These are phyloP conservation scores for Phenganax stokvisi DNA, from an alignment of 92 coral and sea anemone genomes.

Conservation along the genomic window DNA sequence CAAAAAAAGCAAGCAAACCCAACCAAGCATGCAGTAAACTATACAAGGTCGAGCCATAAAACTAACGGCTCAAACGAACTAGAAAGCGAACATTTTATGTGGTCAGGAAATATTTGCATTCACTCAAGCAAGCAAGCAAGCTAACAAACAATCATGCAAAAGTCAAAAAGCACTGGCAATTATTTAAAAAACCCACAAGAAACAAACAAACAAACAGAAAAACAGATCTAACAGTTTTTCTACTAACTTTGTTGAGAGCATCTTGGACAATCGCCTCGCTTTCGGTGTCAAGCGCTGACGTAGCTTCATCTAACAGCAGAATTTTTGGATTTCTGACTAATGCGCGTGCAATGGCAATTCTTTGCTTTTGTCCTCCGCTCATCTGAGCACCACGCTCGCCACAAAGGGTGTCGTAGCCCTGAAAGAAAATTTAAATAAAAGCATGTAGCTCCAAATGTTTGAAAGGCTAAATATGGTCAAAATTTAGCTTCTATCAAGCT, in stretches of 20 bases:
- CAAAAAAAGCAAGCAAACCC: no score
- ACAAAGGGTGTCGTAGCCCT: slow-evolving; percentile 29
- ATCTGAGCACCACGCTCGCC: slow-evolving; percentile 30
- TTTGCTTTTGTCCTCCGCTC: slow-evolving; percentile 38
- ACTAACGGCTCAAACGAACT: no score
- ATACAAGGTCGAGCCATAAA: no score
- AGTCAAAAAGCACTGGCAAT: background rate
- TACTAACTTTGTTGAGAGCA: slow-evolving; percentile 16
- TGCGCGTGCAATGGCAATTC: slow-evolving; percentile 36
- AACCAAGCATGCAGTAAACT: no score
- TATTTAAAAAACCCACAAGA: background rate
- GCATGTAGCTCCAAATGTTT: no score
- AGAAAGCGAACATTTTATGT: no score
- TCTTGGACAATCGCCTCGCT: slow-evolving; percentile 40
- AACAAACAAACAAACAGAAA: background rate
- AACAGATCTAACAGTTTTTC: background rate
- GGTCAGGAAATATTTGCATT: no score
- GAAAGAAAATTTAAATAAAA: background rate
- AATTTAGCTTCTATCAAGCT: no score
- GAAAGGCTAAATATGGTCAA: background rate
- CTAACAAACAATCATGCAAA: no score
- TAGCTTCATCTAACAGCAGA: slow-evolving; percentile 35
- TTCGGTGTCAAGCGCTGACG: slow-evolving; percentile 29
- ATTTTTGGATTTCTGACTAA: slow-evolving; percentile 30
- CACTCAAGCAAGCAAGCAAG: no score